phyloP scores from a whole-genome alignment of 2,797 vertebrate genomes.

The Muscicapa striata region DNA sequence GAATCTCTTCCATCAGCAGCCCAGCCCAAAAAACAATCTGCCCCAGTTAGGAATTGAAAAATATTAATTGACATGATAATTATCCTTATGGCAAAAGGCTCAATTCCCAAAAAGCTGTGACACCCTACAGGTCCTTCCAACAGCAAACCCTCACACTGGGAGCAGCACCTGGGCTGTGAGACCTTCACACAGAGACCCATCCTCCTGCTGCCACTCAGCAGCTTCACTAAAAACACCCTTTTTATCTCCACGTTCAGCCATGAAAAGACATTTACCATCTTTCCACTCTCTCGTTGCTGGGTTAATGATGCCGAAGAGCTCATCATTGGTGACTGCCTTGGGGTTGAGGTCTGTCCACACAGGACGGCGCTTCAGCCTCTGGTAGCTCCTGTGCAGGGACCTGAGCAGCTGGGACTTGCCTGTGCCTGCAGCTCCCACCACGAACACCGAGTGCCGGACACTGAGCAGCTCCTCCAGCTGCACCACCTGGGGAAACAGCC shows the following conservation, averaged over 20 bases:
- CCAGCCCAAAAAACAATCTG: neutral
- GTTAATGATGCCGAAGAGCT: constrained; percentile 96
- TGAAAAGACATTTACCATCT: constrained; percentile 74
- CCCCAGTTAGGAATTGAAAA: neutral
- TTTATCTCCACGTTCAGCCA: neutral
- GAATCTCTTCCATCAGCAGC: neutral
- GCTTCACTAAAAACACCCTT: neutral
- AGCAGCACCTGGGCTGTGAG: neutral
- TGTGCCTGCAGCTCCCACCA: constrained; percentile 89
- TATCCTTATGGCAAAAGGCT: neutral
- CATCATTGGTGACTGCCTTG: constrained; percentile 94
- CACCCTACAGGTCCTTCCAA: neutral
- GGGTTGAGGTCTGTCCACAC: constrained; percentile 95
- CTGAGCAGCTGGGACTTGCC: constrained; percentile 95
- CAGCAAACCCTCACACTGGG: neutral
- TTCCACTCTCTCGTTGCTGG: constrained; percentile 92
- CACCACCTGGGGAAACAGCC: constrained; percentile 82
- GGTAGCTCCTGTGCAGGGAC: constrained; percentile 90
- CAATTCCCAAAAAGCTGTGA: neutral
- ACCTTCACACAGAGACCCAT: neutral
- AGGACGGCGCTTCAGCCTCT: constrained; percentile 86
- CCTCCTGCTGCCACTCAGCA: neutral
- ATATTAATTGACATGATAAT: neutral
- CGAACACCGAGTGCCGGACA: constrained; percentile 93
- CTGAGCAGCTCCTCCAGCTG: constrained; percentile 93